Evolutionary conservation across 2,797 vertebrate genomes (phyloP).

Genomic region (Huso huso): DNA sequence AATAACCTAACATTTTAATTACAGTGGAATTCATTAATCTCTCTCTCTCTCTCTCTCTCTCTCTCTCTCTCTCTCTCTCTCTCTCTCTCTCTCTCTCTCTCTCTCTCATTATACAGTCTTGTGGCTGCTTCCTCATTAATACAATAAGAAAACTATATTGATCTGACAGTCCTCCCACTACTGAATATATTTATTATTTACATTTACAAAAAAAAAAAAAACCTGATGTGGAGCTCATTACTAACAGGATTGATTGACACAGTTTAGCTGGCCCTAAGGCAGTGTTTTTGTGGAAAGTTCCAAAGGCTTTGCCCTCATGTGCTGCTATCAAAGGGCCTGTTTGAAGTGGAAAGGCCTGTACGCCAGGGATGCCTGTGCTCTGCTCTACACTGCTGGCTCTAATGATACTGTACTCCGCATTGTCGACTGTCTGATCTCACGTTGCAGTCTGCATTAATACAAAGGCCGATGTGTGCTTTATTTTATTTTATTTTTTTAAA

Average conservation of each 20-base stretch:
- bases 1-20: neutral
- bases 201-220: slow-evolving; percentile 14
- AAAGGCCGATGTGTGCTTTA: neutral
- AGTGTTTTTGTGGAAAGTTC: slow-evolving; percentile 37
- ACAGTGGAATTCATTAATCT: neutral
- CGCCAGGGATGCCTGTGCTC: slow-evolving; percentile 28
- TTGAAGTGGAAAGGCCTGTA: slow-evolving; percentile 31
- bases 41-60: neutral
- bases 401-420: slow-evolving; percentile 37
- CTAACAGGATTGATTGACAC: slow-evolving; percentile 42
- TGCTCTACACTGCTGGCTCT: slow-evolving; percentile 35
- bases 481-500: too few species aligned
- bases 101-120: slow-evolving; percentile 3
- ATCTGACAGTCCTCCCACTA: slow-evolving; percentile 22
- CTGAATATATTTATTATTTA: slow-evolving; percentile 9
- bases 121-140: slow-evolving; percentile 1
- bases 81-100: too few species aligned
- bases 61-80: neutral
- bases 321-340: slow-evolving; percentile 35
- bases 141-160: slow-evolving; percentile 12
- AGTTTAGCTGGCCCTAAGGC: slow-evolving; percentile 38
- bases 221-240: slow-evolving; percentile 37
- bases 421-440: slow-evolving; percentile 32
- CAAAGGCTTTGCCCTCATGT: slow-evolving; percentile 31
- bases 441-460: neutral